phyloP scores from a whole-genome alignment of 2,113 vertebrate species.

The Notarius lentiginosus region DNA sequence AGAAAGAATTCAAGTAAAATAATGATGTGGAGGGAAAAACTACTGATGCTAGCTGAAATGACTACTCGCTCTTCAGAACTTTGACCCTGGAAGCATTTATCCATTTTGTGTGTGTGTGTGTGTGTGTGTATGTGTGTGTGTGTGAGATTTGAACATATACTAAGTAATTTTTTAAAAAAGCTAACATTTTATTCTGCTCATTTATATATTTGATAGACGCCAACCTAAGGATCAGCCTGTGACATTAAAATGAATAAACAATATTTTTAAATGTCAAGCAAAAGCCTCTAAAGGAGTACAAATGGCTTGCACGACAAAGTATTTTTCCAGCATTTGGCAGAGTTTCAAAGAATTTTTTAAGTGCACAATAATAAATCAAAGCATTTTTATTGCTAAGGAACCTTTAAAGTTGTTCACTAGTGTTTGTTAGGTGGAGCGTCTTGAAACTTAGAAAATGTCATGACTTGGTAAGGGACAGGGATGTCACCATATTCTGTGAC shows the following conservation, averaged over 20 bases:
- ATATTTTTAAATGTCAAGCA: slow-evolving; percentile 8
- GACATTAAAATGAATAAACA: neutral
- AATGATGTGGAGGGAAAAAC: neutral
- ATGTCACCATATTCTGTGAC: neutral
- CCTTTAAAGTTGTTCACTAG: neutral
- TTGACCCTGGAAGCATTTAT: neutral
- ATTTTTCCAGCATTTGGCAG: neutral
- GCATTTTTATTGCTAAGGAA: neutral
- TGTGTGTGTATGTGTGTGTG: too few species aligned
- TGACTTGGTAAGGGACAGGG: neutral
- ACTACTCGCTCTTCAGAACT: neutral
- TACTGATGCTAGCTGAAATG: neutral
- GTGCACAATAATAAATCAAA: neutral
- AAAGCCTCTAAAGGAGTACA: neutral
- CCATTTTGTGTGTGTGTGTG: neutral
- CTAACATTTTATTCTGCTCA: neutral
- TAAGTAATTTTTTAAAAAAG: neutral
- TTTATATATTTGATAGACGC: neutral
- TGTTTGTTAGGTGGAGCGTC: neutral
- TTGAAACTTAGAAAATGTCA: neutral
- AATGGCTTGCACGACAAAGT: neutral
- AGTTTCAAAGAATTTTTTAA: slow-evolving; percentile 1
- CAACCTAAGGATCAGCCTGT: neutral
- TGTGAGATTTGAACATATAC: neutral
- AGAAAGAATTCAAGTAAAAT: neutral